These are phyloP conservation scores for Elgaria multicarinata DNA, from an alignment of 2,113 vertebrate species.

Conservation along the genomic window DNA sequence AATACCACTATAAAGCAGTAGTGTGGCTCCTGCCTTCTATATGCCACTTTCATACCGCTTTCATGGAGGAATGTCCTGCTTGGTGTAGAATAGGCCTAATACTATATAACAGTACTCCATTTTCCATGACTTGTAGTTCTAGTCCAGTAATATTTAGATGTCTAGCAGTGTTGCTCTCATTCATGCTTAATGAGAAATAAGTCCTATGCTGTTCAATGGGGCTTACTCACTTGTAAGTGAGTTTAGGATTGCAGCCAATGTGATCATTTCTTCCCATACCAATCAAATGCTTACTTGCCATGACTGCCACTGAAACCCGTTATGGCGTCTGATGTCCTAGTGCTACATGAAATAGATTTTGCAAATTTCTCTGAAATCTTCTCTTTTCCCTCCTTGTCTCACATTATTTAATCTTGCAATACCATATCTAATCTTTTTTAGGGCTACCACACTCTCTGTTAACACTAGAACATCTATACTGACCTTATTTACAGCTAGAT, in stretches of 20 bases:
- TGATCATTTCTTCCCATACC: neutral
- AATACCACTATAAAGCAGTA: too few species aligned
- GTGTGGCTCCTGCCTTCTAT: too few species aligned
- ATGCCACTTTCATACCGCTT: too few species aligned
- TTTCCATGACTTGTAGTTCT: neutral
- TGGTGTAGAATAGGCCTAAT: too few species aligned
- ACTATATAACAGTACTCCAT: neutral
- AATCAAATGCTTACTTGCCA: neutral
- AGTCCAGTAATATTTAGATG: neutral
- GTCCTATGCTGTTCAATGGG: neutral
- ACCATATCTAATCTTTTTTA: neutral
- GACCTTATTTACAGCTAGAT: neutral
- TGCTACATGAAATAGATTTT: neutral
- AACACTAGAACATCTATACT: slow-evolving; percentile 1
- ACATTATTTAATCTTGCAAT: slow-evolving; percentile 20
- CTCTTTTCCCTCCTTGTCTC: slow-evolving; percentile 27
- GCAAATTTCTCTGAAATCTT: neutral
- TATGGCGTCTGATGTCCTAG: neutral
- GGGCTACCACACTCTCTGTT: slow-evolving; percentile 4
- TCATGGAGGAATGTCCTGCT: too few species aligned
- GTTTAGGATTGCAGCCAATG: neutral
- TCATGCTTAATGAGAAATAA: neutral
- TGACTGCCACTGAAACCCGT: neutral
- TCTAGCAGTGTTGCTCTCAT: neutral
- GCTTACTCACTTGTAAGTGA: neutral